Conservation (phyloP, 1,140 invertebrate species). For the Ostrea edulis region DNA sequence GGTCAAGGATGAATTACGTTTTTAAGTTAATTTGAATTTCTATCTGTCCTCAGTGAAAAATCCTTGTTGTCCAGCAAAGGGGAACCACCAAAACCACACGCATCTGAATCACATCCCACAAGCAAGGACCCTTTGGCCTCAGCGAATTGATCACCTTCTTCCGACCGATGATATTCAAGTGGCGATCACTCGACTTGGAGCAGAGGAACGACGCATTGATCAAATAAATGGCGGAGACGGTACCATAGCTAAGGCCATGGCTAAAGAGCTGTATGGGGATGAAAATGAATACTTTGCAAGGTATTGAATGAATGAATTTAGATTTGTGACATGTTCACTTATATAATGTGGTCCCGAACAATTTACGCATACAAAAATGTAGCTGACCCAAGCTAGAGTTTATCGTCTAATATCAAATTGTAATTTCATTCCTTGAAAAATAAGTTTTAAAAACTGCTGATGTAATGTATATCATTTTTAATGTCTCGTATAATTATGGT, state of each 20-base stretch:
- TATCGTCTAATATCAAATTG: no score
- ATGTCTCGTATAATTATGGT: no score
- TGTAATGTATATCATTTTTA: no score
- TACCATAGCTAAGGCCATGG: neutral
- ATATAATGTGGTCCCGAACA: no score
- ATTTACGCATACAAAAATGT: no score
- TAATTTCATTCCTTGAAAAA: no score
- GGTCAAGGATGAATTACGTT: no score
- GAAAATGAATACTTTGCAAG: slow-evolving; percentile 11
- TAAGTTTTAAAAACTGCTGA: no score
- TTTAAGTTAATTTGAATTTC: neutral
- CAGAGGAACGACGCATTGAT: slow-evolving; percentile 10
- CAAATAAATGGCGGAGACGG: slow-evolving; percentile 35
- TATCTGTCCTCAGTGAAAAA: neutral
- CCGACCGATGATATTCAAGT: neutral
- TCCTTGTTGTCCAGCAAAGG: slow-evolving; percentile 1
- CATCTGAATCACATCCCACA: neutral
- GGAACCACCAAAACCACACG: neutral
- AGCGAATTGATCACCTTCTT: neutral
- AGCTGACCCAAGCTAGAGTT: no score
- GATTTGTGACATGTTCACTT: no score
- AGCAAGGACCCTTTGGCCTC: neutral
- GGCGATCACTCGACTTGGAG: neutral
- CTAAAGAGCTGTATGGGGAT: slow-evolving; percentile 36
- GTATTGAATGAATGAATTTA: neutral